Conservation (phyloP, 1,140 invertebrate genomes). For the Trachymyrmex septentrionalis region DNA sequence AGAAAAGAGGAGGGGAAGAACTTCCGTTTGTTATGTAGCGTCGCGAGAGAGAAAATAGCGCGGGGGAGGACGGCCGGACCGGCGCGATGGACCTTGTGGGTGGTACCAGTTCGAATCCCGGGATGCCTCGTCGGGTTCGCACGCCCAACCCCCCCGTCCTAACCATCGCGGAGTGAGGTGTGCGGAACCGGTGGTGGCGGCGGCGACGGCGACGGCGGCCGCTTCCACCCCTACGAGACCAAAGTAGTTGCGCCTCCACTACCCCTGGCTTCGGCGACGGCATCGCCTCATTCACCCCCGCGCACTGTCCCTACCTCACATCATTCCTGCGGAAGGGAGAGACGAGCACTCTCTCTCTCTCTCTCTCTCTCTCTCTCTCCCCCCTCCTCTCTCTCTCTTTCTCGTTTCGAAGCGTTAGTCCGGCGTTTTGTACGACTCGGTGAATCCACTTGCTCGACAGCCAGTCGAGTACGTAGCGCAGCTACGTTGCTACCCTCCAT, state of each 20-base stretch:
- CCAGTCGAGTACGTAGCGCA: conserved; percentile 59
- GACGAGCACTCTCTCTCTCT: conserved; percentile 44
- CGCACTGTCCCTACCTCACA: conserved; percentile 54
- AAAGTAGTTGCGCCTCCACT: conserved; percentile 62
- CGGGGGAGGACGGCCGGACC: conserved; percentile 83
- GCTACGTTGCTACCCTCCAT: conserved; percentile 14
- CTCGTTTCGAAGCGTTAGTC: conserved; percentile 74
- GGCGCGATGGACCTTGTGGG: conserved; percentile 86
- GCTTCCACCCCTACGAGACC: conserved; percentile 67
- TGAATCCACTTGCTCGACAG: conserved; percentile 75
- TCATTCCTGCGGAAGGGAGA: conserved; percentile 30
- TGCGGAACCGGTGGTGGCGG: conserved; percentile 65
- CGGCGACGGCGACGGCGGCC: conserved; percentile 23
- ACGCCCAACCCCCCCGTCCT: conserved; percentile 80
- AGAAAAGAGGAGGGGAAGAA: conserved; percentile 50
- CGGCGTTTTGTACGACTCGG: conserved; percentile 73
- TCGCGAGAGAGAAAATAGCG: conserved; percentile 80
- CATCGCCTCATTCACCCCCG: conserved; percentile 54
- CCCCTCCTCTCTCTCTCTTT: conserved; percentile 38
- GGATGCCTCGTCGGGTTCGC: conserved; percentile 80
- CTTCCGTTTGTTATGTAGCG: conserved; percentile 66
- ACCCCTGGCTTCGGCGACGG: conserved; percentile 36
- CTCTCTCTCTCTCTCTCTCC: conserved; percentile 38
- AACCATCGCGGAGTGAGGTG: conserved; percentile 71
- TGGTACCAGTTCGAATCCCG: conserved; percentile 85